Percentiles rank a stretch among this genome's conserved stretches.
Conservation (phyloP, 1,140 invertebrate species). For the Reticulitermes speratus region DNA sequence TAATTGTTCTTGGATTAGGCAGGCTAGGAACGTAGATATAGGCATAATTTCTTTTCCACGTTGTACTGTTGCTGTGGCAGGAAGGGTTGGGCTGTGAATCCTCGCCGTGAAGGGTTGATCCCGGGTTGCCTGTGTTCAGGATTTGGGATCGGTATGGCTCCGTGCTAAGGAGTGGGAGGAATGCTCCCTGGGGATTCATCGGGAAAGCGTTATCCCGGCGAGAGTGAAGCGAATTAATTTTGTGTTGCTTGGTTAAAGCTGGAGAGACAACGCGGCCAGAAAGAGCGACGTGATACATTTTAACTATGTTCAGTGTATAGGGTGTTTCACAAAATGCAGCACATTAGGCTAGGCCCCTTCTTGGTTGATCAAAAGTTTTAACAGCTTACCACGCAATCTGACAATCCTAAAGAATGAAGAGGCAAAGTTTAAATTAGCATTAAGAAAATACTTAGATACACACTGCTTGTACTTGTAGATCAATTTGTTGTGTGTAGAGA, state of each 20-base stretch:
- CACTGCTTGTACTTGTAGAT: too few relatives aligned
- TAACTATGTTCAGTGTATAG: neutral
- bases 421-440: too few relatives aligned
- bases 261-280: neutral
- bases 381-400: too few relatives aligned
- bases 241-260: constrained; percentile 6
- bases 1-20: neutral
- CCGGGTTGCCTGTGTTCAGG: neutral
- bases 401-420: too few relatives aligned
- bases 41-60: neutral
- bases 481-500: too few relatives aligned
- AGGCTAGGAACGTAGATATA: neutral
- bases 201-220: neutral
- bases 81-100: neutral
- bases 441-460: too few relatives aligned
- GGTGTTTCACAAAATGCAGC: too few relatives aligned
- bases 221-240: constrained; percentile 13
- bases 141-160: neutral
- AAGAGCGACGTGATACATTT: neutral
- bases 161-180: neutral
- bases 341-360: too few relatives aligned
- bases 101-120: constrained; percentile 11
- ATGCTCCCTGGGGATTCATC: neutral
- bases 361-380: too few relatives aligned
- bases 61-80: neutral